Percentiles rank a stretch among this genome's conserved stretches.
Conservation (phyloP, 2,888 invertebrate genomes). For the Oligia strigilis region DNA sequence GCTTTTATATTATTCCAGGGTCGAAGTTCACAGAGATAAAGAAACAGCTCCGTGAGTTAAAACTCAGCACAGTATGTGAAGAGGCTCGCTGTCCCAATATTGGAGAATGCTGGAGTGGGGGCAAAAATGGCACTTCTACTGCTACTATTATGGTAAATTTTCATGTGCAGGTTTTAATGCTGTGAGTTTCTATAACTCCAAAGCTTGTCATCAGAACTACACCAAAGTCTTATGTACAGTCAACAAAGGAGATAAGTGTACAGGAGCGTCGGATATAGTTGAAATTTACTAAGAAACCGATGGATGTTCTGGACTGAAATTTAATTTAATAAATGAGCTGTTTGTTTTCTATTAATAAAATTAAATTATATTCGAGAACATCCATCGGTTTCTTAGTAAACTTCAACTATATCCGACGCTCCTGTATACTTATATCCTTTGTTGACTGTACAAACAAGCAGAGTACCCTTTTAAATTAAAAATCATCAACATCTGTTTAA, state of each 20-base stretch:
- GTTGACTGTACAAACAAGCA: not conserved
- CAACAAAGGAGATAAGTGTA: no score
- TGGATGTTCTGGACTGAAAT: no score
- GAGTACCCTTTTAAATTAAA: not conserved
- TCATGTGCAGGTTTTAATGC: not conserved
- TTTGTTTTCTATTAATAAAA: no score
- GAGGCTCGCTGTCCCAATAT: slow-evolving; percentile 99
- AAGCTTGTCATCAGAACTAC: not conserved
- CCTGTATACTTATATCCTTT: no score
- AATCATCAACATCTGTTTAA: not conserved
- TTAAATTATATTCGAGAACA: no score
- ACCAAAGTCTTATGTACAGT: no score
- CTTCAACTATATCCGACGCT: no score
- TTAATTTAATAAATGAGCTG: no score
- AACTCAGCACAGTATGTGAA: slow-evolving; percentile 98
- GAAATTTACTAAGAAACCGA: no score
- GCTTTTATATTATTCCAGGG: slow-evolving; percentile 75
- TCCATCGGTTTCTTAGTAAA: no score
- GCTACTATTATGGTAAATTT: slow-evolving; percentile 98
- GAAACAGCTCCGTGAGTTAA: slow-evolving; percentile 95
- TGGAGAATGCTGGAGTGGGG: slow-evolving; percentile 99
- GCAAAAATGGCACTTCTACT: slow-evolving; percentile 98
- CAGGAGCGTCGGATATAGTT: no score
- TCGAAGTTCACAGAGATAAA: slow-evolving; percentile 96
- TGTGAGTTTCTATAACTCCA: not conserved